These are phyloP conservation scores for Chromoteleia sp. DNA, from an alignment of 2,888 invertebrate species.

Conservation along the genomic window DNA sequence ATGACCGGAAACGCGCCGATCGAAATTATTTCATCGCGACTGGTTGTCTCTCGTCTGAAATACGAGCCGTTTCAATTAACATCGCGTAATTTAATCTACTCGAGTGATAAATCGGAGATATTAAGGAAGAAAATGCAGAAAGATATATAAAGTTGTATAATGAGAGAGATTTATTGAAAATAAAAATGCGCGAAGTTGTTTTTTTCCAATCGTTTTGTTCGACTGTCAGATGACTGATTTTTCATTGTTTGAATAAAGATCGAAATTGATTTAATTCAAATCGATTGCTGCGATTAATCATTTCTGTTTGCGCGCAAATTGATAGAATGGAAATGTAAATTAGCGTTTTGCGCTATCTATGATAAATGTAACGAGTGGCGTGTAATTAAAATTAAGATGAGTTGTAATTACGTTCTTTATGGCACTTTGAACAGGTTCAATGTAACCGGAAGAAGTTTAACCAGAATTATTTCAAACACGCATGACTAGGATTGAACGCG, in stretches of 20 bases:
- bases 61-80: constrained; percentile 39
- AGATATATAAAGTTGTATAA: background rate
- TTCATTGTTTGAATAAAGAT: background rate
- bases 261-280: constrained; percentile 2
- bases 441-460: constrained; percentile 36
- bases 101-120: constrained; percentile 3
- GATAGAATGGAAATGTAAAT: constrained; percentile 15
- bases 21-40: constrained; percentile 32
- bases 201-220: too few relatives aligned
- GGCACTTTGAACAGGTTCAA: background rate
- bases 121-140: constrained; percentile 12
- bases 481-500: constrained; percentile 4
- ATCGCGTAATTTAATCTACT: constrained; percentile 16
- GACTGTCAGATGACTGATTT: too few relatives aligned
- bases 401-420: constrained; percentile 10
- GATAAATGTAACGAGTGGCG: constrained; percentile 25
- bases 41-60: constrained; percentile 15
- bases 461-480: background rate
- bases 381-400: constrained; percentile 28
- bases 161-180: background rate
- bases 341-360: background rate
- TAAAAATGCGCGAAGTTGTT: too few relatives aligned
- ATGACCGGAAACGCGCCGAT: constrained; percentile 48
- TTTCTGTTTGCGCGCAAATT: constrained; percentile 13
- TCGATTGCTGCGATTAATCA: constrained; percentile 24